Conservation (phyloP, 1,140 invertebrate species). For the Caenorhabditis latens region DNA sequence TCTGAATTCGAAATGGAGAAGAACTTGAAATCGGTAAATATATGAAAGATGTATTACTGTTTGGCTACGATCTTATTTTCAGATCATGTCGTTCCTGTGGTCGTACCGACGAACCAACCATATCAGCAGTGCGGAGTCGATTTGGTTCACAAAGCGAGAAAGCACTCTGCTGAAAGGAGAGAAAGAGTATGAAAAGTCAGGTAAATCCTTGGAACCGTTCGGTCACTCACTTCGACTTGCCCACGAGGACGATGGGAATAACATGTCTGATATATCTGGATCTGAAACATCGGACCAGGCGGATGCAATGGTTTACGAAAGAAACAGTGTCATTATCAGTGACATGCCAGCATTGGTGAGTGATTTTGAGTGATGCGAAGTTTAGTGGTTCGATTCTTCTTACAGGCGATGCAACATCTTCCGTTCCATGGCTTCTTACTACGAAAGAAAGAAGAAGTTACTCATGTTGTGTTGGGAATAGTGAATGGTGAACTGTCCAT, state of each 20-base stretch:
- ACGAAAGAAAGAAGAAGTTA: constrained; percentile 16
- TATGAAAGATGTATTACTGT: neutral
- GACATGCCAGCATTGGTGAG: constrained; percentile 13
- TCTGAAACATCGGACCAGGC: neutral
- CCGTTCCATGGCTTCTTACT: constrained; percentile 22
- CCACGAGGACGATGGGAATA: constrained; percentile 1
- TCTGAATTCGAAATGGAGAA: neutral
- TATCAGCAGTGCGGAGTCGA: constrained; percentile 34
- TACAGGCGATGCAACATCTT: constrained; percentile 18
- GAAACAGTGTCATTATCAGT: constrained; percentile 31
- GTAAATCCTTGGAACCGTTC: constrained; percentile 6
- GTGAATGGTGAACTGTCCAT: constrained; percentile 31
- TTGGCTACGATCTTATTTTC: neutral
- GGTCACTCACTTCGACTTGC: constrained; percentile 6
- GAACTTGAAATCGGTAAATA: constrained; percentile 24
- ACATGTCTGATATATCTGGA: neutral
- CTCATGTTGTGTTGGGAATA: constrained; percentile 10
- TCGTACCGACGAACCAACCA: constrained; percentile 10
- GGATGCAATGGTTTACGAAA: constrained; percentile 36
- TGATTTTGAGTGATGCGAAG: neutral
- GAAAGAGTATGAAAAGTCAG: constrained; percentile 15
- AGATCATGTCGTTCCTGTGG: constrained; percentile 30
- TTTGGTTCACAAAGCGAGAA: constrained; percentile 43
- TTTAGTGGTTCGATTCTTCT: neutral
- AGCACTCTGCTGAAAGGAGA: constrained; percentile 17